Conservation (phyloP, 2,797 vertebrate genomes). For the Leucoraja ocellata region DNA sequence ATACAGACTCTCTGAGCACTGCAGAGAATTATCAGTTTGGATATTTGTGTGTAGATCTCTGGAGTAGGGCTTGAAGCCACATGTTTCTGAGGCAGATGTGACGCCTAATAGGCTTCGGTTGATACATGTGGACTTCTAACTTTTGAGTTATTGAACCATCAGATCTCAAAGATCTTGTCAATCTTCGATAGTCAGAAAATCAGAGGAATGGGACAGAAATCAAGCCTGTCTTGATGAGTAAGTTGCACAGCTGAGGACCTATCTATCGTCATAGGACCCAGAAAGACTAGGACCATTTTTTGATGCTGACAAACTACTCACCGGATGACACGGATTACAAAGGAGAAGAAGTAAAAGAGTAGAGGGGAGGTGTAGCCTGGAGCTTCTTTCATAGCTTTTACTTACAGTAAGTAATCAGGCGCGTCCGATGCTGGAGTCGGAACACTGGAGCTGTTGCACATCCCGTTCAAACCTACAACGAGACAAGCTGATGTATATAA, state of each 20-base stretch:
- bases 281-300: no score
- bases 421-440: slow-evolving; percentile 76
- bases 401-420: slow-evolving; percentile 92
- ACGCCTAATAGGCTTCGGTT: not conserved
- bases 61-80: not conserved
- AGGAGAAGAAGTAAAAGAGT: not conserved
- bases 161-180: not conserved
- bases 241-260: no score
- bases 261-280: no score
- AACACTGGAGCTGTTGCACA: slow-evolving; percentile 74
- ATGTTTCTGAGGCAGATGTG: not conserved
- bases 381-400: slow-evolving; percentile 43
- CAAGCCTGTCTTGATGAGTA: no score
- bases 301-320: no score
- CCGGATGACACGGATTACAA: no score
- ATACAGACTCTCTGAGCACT: not conserved
- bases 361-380: not conserved
- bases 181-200: not conserved
- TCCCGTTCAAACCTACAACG: slow-evolving; percentile 75
- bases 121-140: not conserved
- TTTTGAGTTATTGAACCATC: no score
- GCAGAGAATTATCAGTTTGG: not conserved
- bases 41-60: not conserved
- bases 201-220: not conserved
- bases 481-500: slow-evolving; percentile 5